phyloP scores from a whole-genome alignment of 2,113 vertebrate genomes.

The Halichoeres trimaculatus region DNA sequence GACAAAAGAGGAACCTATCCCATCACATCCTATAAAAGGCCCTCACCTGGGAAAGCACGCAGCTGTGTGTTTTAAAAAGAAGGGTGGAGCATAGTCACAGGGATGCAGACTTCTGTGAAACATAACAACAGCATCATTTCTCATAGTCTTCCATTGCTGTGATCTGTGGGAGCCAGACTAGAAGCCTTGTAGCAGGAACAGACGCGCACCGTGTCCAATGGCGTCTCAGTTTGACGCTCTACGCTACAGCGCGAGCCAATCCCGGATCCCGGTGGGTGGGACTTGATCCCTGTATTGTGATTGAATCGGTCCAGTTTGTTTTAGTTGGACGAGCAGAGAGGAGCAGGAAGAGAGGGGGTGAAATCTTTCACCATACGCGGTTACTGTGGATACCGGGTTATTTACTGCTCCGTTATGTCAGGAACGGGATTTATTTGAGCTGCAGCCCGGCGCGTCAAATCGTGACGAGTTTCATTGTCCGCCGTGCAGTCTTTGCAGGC shows the following conservation, averaged over 20 bases:
- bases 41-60: not conserved
- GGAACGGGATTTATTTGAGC: slow-evolving; percentile 13
- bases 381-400: not conserved
- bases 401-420: slow-evolving; percentile 1
- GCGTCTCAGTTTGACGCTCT: not conserved
- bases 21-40: not conserved
- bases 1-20: too few relatives aligned
- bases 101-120: slow-evolving; percentile 35
- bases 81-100: slow-evolving; percentile 1
- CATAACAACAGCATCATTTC: slow-evolving; percentile 68
- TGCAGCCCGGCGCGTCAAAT: slow-evolving; percentile 1
- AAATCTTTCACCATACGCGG: not conserved
- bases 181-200: slow-evolving; percentile 13
- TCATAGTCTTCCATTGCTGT: slow-evolving; percentile 42
- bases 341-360: slow-evolving; percentile 20
- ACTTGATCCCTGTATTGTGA: slow-evolving; percentile 39
- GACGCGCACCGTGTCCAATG: slow-evolving; percentile 61
- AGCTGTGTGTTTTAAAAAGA: not conserved
- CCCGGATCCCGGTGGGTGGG: slow-evolving; percentile 48
- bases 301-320: slow-evolving; percentile 69
- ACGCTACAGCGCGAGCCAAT: slow-evolving; percentile 58
- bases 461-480: slow-evolving; percentile 29
- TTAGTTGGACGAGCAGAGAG: slow-evolving; percentile 65
- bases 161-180: slow-evolving; percentile 10
- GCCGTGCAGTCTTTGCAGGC: slow-evolving; percentile 16